Conservation (phyloP, 2,888 invertebrate species). For the Mesochorus sp. region DNA sequence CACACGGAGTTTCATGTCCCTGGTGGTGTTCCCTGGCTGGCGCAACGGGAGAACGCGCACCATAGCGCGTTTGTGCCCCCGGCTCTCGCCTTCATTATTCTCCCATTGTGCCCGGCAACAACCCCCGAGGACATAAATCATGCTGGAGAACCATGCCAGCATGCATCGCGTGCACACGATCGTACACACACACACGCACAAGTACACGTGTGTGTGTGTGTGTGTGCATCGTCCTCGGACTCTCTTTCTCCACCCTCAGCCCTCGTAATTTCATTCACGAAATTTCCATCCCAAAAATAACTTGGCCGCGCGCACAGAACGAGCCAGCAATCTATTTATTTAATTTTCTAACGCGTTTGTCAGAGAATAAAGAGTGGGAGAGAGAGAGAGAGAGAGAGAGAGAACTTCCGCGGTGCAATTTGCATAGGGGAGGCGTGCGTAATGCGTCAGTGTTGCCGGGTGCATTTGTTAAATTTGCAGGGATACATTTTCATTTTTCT, state of each 20-base stretch:
- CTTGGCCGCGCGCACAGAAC: conserved; percentile 35
- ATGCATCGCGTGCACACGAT: conserved; percentile 59
- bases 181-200: neutral
- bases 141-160: conserved; percentile 59
- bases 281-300: conserved; percentile 63
- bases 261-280: conserved; percentile 60
- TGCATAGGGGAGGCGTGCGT: conserved; percentile 3
- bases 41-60: conserved; percentile 52
- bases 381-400: neutral
- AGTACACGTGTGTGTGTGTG: neutral
- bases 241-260: conserved; percentile 20
- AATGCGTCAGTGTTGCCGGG: conserved; percentile 21
- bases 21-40: conserved; percentile 44
- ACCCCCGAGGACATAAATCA: conserved; percentile 66
- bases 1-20: conserved; percentile 55
- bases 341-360: conserved; percentile 59
- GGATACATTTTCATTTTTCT: conserved; percentile 8
- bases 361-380: neutral
- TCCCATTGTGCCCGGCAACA: conserved; percentile 75
- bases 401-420: conserved; percentile 23
- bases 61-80: conserved; percentile 49
- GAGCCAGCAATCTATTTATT: conserved; percentile 60
- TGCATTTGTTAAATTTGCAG: conserved; percentile 29
- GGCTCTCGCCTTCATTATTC: conserved; percentile 80
- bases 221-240: neutral